Evolutionary conservation across 2,113 vertebrate genomes (phyloP).

Genomic region (Rhegmatorhina hoffmannsi): DNA sequence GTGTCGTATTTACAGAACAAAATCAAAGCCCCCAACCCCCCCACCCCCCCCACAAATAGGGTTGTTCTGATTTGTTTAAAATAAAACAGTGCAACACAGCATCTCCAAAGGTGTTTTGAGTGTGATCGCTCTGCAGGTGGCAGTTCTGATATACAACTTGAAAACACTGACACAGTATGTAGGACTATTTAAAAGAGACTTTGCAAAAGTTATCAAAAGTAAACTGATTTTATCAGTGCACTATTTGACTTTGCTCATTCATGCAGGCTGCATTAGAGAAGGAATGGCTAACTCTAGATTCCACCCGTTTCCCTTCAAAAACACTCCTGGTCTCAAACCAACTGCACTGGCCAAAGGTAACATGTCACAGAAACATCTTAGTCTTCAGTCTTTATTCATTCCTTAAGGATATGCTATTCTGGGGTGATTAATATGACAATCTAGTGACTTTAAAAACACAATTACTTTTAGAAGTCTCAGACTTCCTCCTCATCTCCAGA

Average conservation of each 20-base stretch:
- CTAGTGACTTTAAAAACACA: conserved; percentile 87
- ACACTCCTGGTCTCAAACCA: conserved; percentile 67
- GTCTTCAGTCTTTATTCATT: conserved; percentile 71
- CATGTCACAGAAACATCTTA: conserved; percentile 73
- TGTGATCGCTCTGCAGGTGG: conserved; percentile 5
- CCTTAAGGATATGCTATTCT: conserved; percentile 70
- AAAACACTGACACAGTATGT: background rate
- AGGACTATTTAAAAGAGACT: conserved; percentile 36
- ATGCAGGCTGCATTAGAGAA: conserved; percentile 80
- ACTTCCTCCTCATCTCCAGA: conserved; percentile 85
- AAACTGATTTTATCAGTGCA: conserved; percentile 48
- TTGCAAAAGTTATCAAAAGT: conserved; percentile 53
- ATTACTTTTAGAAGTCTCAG: conserved; percentile 83
- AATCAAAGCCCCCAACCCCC: background rate
- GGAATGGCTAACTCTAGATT: conserved; percentile 77
- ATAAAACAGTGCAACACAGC: background rate
- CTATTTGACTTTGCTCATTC: conserved; percentile 59
- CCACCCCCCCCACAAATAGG: background rate
- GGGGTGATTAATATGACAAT: conserved; percentile 85
- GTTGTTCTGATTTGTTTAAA: background rate
- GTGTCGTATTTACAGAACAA: background rate
- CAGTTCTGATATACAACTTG: background rate
- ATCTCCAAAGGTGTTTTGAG: background rate
- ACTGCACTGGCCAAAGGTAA: conserved; percentile 86
- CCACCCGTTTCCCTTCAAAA: conserved; percentile 73